Base-by-base conservation (phyloP, 1,140 invertebrate species). In the Papilio xuthus region DNA sequence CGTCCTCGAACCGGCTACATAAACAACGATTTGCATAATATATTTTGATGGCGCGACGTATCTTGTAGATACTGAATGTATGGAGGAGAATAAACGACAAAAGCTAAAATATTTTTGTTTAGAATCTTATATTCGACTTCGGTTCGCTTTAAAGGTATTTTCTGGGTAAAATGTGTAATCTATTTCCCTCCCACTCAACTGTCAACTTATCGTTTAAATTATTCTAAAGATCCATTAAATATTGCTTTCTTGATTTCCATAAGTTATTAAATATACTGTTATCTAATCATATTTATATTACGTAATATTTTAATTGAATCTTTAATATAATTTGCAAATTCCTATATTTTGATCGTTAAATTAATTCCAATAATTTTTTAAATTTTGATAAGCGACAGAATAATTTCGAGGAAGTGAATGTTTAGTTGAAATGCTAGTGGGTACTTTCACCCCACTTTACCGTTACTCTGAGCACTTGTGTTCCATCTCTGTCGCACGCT, bases 371-470 rank as follows among this genome's bases (percentile, higher is more conserved):
- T 53, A 53, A 53, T 4, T 60, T 28, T 56, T 23, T 2, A 60
- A 10, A 60, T 26, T 12, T 60, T 15, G 23, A 28, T 28, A 67
- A 67, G 60, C 13, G 60, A 15, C 26, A 67, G 15, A 32, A 67
- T 12, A 67, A 28, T 67, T 67, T 67, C 26, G 26, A 67, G 26
- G 60, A 28, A 67, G 60, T 67, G 60, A 67, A 67, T 67, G 60
- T 67, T 67, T 67, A 67, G 23, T 67, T 67, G 12, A 67, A 67
- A 67, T 67, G 60, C 60, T 67, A 67, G 60, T 67, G 60, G 84
- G 89, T 92, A 93, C 90, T 92, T 93, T 93, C 91, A 92, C 90
- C 91, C 85, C 88, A 78, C 69, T 79, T 77, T 88, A 89, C 91
- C 88, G 91, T 93, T 93, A 92, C 81, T 81, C 85, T 82, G 86